Evolutionary conservation across 1,140 invertebrate genomes (phyloP).

Genomic region (Pantala flavescens): DNA sequence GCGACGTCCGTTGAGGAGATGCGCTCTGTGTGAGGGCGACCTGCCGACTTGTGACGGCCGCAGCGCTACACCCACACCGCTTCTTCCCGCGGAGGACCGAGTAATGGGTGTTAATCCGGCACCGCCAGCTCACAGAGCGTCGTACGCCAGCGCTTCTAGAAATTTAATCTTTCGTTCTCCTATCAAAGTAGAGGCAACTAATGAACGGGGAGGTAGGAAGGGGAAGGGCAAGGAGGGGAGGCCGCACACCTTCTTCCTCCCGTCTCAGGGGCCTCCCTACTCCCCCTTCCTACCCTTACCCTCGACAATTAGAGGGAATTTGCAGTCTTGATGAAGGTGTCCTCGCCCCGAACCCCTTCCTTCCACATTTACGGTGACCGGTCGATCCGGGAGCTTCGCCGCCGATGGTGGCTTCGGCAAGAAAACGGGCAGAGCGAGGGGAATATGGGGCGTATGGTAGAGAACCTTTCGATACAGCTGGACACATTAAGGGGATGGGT

Average conservation of each 20-base stretch:
- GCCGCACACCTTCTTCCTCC: not conserved
- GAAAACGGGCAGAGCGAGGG: not conserved
- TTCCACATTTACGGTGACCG: not conserved
- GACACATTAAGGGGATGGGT: not conserved
- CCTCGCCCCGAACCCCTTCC: not conserved
- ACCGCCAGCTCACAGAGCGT: not conserved
- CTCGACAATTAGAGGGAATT: conserved; percentile 1
- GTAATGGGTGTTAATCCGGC: conserved; percentile 7
- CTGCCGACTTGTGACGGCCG: not conserved
- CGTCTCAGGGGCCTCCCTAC: not conserved
- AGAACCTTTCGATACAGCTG: not conserved
- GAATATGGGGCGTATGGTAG: not conserved
- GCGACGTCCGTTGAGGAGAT: no score
- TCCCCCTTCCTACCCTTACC: not conserved
- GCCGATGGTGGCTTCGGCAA: not conserved
- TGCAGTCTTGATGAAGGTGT: conserved; percentile 1
- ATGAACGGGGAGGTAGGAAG: conserved; percentile 4
- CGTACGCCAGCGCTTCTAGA: conserved; percentile 6
- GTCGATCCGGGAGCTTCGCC: not conserved
- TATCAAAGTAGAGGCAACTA: conserved; percentile 2
- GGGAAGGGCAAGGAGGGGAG: not conserved
- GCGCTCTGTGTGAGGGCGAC: no score
- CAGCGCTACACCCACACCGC: not conserved
- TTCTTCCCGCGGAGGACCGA: not conserved
- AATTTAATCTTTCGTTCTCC: conserved; percentile 10